phyloP scores from a whole-genome alignment of 2,797 vertebrate species.

The Iguana delicatissima region DNA sequence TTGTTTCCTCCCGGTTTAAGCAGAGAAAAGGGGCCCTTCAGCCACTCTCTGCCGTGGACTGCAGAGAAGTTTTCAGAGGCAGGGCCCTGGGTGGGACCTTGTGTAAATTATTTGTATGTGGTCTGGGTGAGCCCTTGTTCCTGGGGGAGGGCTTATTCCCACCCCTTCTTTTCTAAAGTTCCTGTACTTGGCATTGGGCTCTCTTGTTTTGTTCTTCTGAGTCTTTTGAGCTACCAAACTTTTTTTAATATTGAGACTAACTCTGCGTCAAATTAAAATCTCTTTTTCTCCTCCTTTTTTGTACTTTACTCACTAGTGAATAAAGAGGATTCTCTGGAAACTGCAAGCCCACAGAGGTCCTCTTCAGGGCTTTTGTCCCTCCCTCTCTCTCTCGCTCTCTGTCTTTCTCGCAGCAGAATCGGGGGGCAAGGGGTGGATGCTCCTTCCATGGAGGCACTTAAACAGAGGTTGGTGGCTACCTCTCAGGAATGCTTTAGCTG shows the following conservation, averaged over 20 bases:
- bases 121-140: rapidly evolving
- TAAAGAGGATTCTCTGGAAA: constrained; percentile 50
- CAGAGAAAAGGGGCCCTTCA: too few species aligned
- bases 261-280: constrained; percentile 4
- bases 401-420: too few species aligned
- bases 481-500: too few species aligned
- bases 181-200: not conserved
- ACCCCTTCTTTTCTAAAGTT: not conserved
- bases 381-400: too few species aligned
- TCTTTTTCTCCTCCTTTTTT: not conserved
- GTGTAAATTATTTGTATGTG: constrained; percentile 5
- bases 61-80: not conserved
- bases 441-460: too few species aligned
- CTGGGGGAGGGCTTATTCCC: too few species aligned
- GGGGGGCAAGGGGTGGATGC: too few species aligned
- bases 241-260: constrained; percentile 59
- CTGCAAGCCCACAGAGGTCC: not conserved
- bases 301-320: constrained; percentile 37
- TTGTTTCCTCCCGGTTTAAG: not conserved
- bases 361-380: not conserved
- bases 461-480: too few species aligned
- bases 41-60: not conserved
- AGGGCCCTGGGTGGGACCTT: not conserved
- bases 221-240: not conserved
- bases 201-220: not conserved